Base-by-base conservation (phyloP, 1,140 invertebrate species). In the Ditylenchus dipsaci region DNA sequence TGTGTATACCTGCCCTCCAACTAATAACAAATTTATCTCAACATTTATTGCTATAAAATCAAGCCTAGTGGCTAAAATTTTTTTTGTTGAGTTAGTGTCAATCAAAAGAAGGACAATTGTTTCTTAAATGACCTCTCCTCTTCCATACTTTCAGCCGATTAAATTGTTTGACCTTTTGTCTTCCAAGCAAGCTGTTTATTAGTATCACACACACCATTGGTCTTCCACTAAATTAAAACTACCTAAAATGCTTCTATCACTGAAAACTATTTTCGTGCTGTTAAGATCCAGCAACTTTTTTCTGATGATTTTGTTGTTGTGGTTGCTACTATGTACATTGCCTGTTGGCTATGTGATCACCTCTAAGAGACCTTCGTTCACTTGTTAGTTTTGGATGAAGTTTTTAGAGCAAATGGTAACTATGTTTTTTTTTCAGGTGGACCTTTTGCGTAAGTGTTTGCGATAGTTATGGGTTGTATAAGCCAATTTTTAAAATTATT, bases 261-360 rank as follows among this genome's bases (percentile, higher is more conserved):
- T 53, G 3, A 53, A 17, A 17, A 26, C 15, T 21, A 53, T 53
- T 53, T 19, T 53, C 15, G 49, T 45, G 59, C 43, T 47, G 57
- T 79, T 63, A 56, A 82, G 80, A 63, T 95, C 92, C 13, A 96
- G 95, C 82, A 97, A 97, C 80, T 97, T 97, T 85, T 97, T 96
- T 83, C 88, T 93, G 38, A 90, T 90, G 1, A 85, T 97, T 5
- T 85, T 97, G 29, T 84, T 97, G 23, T 90, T 91, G 17, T 97
- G 96, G 93, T 84, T 97, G 11, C 95, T 97, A 79, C 85, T 97
- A 1, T 96, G 92, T 78, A 93, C 93, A 1, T 84, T 97, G 42
- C 94, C 95, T 0, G 93, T 97, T 33, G 90, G 91, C 1, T 97
- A 93, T 83, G 91, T 93, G 0, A 90, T 96, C 65, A 92, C 96